Evolutionary conservation across 2,113 vertebrate species (phyloP).

Genomic region (Toxostoma redivivum): DNA sequence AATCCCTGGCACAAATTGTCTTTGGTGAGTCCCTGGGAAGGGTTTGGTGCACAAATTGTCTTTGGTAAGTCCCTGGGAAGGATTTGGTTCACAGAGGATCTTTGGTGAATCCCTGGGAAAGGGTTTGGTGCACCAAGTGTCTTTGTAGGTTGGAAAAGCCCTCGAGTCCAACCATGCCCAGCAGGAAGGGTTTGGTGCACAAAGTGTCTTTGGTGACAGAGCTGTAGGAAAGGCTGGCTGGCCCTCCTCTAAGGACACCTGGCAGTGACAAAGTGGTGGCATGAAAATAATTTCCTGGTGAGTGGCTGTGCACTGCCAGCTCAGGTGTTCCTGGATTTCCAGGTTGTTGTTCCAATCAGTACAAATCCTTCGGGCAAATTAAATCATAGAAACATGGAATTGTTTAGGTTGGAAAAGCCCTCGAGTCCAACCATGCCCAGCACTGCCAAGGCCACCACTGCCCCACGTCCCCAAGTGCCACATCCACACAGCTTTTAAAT

Average conservation of each 20-base stretch:
- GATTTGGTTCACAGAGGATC: no score
- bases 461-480: accelerated
- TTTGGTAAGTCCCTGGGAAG: no score
- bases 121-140: not conserved
- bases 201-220: not conserved
- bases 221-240: not conserved
- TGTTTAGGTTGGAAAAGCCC: not conserved
- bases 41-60: no score
- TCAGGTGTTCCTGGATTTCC: not conserved
- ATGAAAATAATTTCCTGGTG: not conserved
- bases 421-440: accelerated
- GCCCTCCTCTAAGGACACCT: not conserved
- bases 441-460: not conserved
- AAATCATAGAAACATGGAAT: not conserved
- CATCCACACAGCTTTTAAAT: not conserved
- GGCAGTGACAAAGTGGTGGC: not conserved
- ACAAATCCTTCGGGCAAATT: not conserved
- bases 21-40: no score
- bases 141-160: no score
- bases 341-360: accelerated
- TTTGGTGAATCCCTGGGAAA: not conserved
- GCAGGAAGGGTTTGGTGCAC: not conserved
- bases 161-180: no score
- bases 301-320: not conserved
- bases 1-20: no score